phyloP scores from a whole-genome alignment of 1,140 invertebrate species.

The Anthonomus grandis region DNA sequence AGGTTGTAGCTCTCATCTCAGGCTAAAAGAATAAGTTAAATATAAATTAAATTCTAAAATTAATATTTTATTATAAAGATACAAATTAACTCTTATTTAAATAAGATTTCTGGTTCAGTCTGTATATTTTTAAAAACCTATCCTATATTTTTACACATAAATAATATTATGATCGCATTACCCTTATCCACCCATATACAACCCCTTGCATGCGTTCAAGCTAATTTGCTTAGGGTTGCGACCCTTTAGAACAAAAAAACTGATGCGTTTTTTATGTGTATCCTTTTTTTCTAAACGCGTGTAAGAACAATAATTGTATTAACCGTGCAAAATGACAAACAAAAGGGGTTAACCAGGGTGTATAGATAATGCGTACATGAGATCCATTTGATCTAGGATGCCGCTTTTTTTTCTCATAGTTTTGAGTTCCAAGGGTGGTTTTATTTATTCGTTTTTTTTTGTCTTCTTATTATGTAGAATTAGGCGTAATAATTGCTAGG shows the following conservation, averaged over 20 bases:
- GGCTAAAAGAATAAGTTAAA: no score
- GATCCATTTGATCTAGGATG: conserved; percentile 5
- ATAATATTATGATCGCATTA: no score
- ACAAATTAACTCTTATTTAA: no score
- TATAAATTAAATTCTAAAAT: no score
- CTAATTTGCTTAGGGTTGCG: background rate
- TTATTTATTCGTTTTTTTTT: background rate
- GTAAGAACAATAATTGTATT: conserved; percentile 13
- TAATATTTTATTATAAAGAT: no score
- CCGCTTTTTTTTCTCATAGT: conserved; percentile 14
- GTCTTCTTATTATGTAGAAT: background rate
- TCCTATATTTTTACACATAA: no score
- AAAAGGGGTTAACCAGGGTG: conserved; percentile 15
- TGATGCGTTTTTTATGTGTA: conserved; percentile 2
- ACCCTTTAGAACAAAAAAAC: conserved; percentile 8
- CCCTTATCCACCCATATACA: no score
- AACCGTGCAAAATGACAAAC: conserved; percentile 12
- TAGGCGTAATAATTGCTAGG: conserved; percentile 9
- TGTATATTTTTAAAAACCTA: no score
- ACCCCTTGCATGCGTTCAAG: no score
- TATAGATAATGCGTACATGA: conserved; percentile 2
- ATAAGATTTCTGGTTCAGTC: no score
- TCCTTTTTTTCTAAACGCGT: conserved; percentile 12
- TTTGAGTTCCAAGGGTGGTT: conserved; percentile 1
- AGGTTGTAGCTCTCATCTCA: no score